Conservation (phyloP, 23 tunicate genomes). For the Trididemnum nubilum region DNA sequence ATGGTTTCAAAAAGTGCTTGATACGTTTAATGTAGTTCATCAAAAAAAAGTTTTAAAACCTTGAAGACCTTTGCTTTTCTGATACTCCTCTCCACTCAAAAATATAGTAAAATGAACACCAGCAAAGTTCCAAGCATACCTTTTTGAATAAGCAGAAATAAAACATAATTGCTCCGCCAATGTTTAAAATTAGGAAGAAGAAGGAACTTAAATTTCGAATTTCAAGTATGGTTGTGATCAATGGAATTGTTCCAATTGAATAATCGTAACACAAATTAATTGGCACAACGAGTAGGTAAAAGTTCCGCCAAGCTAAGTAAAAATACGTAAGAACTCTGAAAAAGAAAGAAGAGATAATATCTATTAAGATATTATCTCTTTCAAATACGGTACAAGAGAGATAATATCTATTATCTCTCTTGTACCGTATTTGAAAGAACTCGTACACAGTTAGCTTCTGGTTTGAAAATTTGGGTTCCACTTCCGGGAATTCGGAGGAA, state of each 20-base stretch:
- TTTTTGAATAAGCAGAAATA: neutral
- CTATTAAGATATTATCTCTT: too few relatives aligned
- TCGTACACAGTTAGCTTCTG: too few relatives aligned
- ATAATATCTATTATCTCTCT: too few relatives aligned
- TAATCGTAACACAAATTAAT: slow-evolving; percentile 70
- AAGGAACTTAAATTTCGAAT: slow-evolving; percentile 39
- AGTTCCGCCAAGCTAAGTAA: slow-evolving; percentile 57
- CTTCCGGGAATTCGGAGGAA: too few relatives aligned
- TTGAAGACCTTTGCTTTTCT: too few relatives aligned
- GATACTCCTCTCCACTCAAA: too few relatives aligned
- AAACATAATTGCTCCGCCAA: slow-evolving; percentile 1
- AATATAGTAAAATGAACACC: neutral
- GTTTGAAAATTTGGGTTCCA: too few relatives aligned
- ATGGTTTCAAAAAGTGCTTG: too few relatives aligned
- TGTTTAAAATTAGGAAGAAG: neutral
- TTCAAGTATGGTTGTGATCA: slow-evolving; percentile 47
- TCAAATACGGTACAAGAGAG: too few relatives aligned
- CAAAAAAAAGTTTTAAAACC: too few relatives aligned
- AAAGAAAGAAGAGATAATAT: neutral
- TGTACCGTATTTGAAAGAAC: too few relatives aligned
- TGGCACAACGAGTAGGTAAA: slow-evolving; percentile 57
- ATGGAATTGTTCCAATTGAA: slow-evolving; percentile 83
- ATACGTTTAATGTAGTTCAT: too few relatives aligned
- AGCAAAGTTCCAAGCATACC: neutral
- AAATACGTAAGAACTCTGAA: slow-evolving; percentile 56